These are phyloP conservation scores for Ameiurus melas DNA, from an alignment of 2,113 vertebrate species.

Conservation along the genomic window DNA sequence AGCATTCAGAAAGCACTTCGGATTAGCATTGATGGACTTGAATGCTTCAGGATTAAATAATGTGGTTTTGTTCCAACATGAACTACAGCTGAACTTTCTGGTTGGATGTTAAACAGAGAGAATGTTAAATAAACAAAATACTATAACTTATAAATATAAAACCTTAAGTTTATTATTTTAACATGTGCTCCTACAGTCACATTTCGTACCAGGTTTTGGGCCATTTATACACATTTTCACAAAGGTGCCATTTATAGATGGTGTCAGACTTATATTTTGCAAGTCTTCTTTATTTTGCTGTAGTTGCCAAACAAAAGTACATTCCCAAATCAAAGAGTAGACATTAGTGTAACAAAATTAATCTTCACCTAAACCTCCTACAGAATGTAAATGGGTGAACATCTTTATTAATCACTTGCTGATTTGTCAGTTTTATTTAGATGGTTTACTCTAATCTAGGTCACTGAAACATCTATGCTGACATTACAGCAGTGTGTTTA, in stretches of 20 bases:
- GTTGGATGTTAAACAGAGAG: background rate
- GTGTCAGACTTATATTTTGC: background rate
- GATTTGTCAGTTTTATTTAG: background rate
- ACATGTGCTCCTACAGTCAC: background rate
- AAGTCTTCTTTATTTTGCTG: background rate
- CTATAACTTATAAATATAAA: background rate
- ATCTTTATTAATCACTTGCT: conserved; percentile 36
- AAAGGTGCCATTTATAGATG: background rate
- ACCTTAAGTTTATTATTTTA: background rate
- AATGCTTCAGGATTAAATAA: background rate
- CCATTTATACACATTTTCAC: background rate
- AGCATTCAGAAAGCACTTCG: background rate
- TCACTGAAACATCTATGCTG: background rate
- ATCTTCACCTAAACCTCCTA: conserved; percentile 24
- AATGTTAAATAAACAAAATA: background rate
- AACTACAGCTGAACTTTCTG: background rate
- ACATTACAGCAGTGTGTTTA: background rate
- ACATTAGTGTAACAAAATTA: conserved; percentile 24
- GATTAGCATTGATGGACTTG: background rate
- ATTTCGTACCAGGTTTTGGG: background rate
- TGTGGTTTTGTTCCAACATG: background rate
- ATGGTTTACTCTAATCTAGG: background rate
- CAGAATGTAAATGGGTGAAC: conserved; percentile 21
- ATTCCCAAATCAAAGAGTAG: conserved; percentile 12
- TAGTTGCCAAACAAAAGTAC: background rate